Percentiles rank a stretch among this genome's conserved stretches.
phyloP scores from a whole-genome alignment of 2,113 vertebrate genomes.

The Junco hyemalis region DNA sequence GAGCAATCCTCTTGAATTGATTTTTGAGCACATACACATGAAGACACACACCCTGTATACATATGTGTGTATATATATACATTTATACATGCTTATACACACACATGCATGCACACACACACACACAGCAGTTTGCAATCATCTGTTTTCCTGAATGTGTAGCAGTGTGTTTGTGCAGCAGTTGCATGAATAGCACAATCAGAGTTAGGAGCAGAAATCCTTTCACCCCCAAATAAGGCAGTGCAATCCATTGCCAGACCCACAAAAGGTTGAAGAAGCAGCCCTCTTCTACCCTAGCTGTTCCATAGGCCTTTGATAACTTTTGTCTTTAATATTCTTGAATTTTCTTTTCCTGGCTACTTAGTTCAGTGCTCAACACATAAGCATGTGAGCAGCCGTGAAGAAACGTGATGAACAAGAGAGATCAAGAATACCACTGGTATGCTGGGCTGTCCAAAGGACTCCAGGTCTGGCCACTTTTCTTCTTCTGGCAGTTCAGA shows the following conservation, averaged over 20 bases:
- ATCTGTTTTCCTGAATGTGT: background rate
- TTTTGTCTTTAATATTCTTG: background rate
- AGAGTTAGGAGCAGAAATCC: background rate
- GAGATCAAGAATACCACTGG: background rate
- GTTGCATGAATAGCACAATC: background rate
- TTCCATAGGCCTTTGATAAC: background rate
- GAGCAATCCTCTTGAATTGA: background rate
- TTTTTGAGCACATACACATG: background rate
- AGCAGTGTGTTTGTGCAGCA: background rate
- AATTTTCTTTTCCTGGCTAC: background rate
- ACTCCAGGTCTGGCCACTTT: background rate
- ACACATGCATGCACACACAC: no score
- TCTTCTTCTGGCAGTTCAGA: background rate
- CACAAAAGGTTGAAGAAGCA: background rate
- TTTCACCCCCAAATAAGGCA: background rate
- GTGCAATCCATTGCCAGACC: background rate
- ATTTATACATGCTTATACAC: background rate
- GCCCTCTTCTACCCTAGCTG: background rate
- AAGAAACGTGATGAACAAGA: background rate
- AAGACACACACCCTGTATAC: no score
- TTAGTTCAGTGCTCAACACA: accelerated
- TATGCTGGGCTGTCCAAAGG: background rate
- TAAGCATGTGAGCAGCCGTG: background rate
- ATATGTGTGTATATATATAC: background rate
- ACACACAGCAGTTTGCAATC: background rate